These are phyloP conservation scores for Mastomys coucha DNA, from an alignment of 2,113 vertebrate species.

Conservation along the genomic window DNA sequence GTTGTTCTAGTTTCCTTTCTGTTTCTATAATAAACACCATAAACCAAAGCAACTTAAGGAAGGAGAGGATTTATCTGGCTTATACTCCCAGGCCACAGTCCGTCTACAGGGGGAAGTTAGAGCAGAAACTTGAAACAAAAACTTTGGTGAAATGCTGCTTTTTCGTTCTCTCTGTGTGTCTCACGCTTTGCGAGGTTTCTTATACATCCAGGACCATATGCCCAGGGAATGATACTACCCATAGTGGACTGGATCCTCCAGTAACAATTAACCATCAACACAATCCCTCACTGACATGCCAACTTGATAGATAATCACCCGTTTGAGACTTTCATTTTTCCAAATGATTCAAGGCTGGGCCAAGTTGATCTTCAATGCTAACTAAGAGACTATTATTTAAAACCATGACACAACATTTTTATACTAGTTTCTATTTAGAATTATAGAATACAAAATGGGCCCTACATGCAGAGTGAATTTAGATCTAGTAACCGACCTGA, in stretches of 20 bases:
- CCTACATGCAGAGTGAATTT: too few relatives aligned
- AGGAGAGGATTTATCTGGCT: background rate
- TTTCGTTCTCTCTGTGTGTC: background rate
- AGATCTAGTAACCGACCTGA: too few relatives aligned
- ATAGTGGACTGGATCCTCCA: background rate
- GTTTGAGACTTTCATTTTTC: too few relatives aligned
- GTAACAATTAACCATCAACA: background rate
- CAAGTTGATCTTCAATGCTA: too few relatives aligned
- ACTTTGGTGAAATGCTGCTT: background rate
- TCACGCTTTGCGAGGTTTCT: background rate
- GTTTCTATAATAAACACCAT: background rate
- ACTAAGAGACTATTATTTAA: too few relatives aligned
- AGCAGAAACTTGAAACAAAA: background rate
- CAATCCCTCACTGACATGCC: too few relatives aligned
- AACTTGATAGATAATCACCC: background rate
- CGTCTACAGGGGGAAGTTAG: background rate
- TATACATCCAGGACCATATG: background rate
- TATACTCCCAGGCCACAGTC: background rate
- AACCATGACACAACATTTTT: too few relatives aligned
- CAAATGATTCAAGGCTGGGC: too few relatives aligned
- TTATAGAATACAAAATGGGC: too few relatives aligned
- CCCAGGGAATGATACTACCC: background rate
- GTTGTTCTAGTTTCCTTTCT: background rate
- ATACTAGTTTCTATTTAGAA: too few relatives aligned
- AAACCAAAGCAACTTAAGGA: background rate